These are phyloP conservation scores for Hyles lineata DNA, from an alignment of 2,888 invertebrate species.

Conservation along the genomic window DNA sequence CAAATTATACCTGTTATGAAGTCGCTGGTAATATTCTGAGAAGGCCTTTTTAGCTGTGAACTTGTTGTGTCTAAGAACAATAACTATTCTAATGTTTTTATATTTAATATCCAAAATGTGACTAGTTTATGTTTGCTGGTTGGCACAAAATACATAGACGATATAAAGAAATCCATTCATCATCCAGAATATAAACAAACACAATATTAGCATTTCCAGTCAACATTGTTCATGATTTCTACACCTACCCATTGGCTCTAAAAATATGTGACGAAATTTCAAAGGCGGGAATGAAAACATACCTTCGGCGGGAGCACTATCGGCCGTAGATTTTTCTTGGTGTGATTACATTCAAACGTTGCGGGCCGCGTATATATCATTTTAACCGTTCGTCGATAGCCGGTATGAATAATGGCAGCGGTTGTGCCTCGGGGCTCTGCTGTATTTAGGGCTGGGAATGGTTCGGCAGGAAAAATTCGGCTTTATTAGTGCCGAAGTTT, in stretches of 20 bases:
- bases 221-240: neutral
- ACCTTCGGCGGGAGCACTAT: neutral
- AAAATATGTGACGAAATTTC: neutral
- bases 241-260: neutral
- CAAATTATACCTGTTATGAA: too few relatives aligned
- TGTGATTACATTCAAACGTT: constrained; percentile 60
- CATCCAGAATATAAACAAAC: too few relatives aligned
- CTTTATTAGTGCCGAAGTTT: neutral
- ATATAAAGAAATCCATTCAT: too few relatives aligned
- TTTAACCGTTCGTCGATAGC: constrained; percentile 70
- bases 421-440: constrained; percentile 31
- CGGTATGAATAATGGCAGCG: constrained; percentile 62
- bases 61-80: too few relatives aligned
- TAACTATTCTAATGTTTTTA: too few relatives aligned
- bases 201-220: too few relatives aligned
- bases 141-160: too few relatives aligned
- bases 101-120: too few relatives aligned
- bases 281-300: constrained; percentile 4
- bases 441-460: neutral
- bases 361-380: constrained; percentile 70
- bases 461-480: neutral
- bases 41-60: too few relatives aligned
- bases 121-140: too few relatives aligned
- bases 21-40: too few relatives aligned
- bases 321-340: constrained; percentile 27